Evolutionary conservation across 2,888 invertebrate species (phyloP).

Genomic region (Psylliodes chrysocephalus): DNA sequence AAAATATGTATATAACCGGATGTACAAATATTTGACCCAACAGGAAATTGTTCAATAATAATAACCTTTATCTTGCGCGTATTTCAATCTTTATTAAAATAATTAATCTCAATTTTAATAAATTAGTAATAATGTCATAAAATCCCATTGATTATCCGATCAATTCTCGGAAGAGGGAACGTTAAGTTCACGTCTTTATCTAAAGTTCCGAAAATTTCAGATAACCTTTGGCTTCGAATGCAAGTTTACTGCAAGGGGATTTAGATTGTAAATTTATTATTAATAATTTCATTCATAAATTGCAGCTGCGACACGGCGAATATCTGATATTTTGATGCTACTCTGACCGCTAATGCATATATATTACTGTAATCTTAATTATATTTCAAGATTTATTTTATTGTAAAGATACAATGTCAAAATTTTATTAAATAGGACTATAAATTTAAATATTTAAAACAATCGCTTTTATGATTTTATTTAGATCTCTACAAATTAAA

Average conservation of each 20-base stretch:
- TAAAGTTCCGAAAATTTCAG: conserved; percentile 10
- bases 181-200: conserved; percentile 12
- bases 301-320: conserved; percentile 9
- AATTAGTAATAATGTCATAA: conserved; percentile 29
- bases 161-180: conserved; percentile 8
- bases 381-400: no score
- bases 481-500: no score
- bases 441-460: no score
- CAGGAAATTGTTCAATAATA: conserved; percentile 49
- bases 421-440: no score
- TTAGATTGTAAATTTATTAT: conserved; percentile 13
- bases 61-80: conserved; percentile 28
- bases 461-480: no score
- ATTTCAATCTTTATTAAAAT: conserved; percentile 26
- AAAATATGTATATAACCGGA: no score
- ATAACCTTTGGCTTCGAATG: conserved; percentile 9
- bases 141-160: conserved; percentile 21
- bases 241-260: conserved; percentile 10
- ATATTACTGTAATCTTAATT: no score
- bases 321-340: conserved; percentile 18
- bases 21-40: conserved; percentile 44
- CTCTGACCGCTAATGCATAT: conserved; percentile 2
- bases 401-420: no score
- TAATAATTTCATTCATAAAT: conserved; percentile 16
- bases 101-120: conserved; percentile 33